phyloP scores from a whole-genome alignment of 2,888 invertebrate species.

The Gibbula magus region DNA sequence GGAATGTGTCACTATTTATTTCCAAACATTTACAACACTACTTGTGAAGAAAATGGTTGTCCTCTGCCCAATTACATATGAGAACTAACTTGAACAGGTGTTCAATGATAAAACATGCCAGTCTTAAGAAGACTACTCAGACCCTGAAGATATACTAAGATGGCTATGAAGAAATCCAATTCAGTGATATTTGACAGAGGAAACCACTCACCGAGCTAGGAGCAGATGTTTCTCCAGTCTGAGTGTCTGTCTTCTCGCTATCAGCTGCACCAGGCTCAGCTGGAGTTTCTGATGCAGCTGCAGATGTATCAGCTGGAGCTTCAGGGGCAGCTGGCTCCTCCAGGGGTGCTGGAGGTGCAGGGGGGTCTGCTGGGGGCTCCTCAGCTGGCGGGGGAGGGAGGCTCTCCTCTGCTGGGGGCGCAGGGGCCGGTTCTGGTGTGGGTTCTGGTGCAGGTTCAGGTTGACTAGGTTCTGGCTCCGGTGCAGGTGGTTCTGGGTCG shows the following conservation, averaged over 20 bases:
- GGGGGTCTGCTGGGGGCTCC: constrained; percentile 11
- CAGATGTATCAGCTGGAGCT: constrained; percentile 17
- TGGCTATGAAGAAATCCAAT: neutral
- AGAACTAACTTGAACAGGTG: too few species aligned
- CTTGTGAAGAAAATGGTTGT: too few species aligned
- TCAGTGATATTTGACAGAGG: neutral
- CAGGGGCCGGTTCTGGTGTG: constrained; percentile 26
- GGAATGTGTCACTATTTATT: neutral
- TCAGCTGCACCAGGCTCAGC: constrained; percentile 41
- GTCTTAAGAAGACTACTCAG: too few species aligned
- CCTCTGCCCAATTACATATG: too few species aligned
- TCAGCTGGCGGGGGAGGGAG: neutral
- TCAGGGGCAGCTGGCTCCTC: constrained; percentile 4
- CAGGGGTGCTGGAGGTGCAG: neutral
- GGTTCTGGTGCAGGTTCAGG: constrained; percentile 23
- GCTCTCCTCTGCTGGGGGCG: constrained; percentile 15
- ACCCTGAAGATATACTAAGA: too few species aligned
- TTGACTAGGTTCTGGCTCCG: constrained; percentile 2
- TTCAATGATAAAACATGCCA: too few species aligned
- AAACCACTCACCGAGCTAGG: constrained; percentile 20
- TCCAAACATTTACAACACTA: too few species aligned
- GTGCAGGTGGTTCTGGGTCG: constrained; percentile 11
- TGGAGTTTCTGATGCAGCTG: constrained; percentile 31
- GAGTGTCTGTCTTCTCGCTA: constrained; percentile 27
- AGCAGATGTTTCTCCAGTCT: constrained; percentile 37